Conservation (phyloP, 2,888 invertebrate species). For the Alloscopus bannaensis region DNA sequence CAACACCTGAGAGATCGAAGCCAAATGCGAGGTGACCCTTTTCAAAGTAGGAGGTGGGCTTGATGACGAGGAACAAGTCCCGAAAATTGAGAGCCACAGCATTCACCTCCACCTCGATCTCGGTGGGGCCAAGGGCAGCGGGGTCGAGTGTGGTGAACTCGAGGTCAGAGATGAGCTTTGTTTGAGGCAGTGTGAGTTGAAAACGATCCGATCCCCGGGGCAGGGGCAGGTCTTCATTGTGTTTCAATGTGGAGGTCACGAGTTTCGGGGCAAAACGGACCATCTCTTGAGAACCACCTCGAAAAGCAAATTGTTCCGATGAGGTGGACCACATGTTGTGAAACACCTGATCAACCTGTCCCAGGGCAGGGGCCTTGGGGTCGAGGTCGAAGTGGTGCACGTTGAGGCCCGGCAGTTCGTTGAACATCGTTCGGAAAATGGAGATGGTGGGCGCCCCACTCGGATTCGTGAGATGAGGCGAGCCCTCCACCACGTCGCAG, state of each 20-base stretch:
- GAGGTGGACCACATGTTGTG: no score
- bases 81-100: constrained; percentile 50
- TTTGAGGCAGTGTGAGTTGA: constrained; percentile 24
- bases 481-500: constrained; percentile 2
- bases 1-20: constrained; percentile 82
- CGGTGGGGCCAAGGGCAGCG: neutral
- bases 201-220: neutral
- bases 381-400: no score
- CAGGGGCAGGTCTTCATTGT: neutral
- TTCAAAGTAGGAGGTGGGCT: constrained; percentile 24
- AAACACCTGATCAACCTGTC: no score
- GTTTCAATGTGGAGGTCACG: neutral
- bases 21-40: constrained; percentile 76
- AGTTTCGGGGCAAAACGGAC: neutral
- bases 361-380: no score
- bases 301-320: no score
- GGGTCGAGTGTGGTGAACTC: neutral
- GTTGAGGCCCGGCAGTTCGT: no score
- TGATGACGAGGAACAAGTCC: constrained; percentile 46
- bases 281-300: no score
- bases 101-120: constrained; percentile 38
- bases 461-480: no score
- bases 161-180: constrained; percentile 31
- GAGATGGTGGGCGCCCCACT: no score
- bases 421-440: no score